phyloP scores from a whole-genome alignment of 2,113 vertebrate species.

The Monarcha castaneiventris region DNA sequence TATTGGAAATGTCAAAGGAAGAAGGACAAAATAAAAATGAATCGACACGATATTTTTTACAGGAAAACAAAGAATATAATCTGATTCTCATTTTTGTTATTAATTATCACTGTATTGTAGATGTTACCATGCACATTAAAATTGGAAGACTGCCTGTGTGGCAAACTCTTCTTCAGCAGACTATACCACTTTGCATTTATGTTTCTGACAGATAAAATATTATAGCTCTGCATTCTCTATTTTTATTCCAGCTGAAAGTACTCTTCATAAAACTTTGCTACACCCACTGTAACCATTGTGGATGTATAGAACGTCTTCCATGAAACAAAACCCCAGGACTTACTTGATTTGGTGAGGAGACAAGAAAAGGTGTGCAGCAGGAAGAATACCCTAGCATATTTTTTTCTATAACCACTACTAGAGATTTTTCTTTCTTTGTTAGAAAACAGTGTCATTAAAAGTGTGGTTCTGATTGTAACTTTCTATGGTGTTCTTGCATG shows the following conservation, averaged over 20 bases:
- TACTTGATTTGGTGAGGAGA: not conserved
- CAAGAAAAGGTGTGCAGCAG: not conserved
- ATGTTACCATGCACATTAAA: not conserved
- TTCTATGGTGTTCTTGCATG: not conserved
- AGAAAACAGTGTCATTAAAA: not conserved
- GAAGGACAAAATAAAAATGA: not conserved
- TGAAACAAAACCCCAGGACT: not conserved
- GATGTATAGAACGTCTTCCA: not conserved
- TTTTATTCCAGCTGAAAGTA: not conserved
- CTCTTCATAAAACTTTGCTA: not conserved
- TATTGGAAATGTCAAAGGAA: not conserved
- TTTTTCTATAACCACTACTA: not conserved
- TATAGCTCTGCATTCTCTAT: not conserved
- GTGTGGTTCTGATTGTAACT: not conserved
- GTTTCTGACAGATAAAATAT: not conserved
- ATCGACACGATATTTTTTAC: rapidly evolving
- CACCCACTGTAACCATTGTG: not conserved
- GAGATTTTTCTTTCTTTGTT: not conserved
- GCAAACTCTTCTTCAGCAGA: not conserved
- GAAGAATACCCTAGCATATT: not conserved
- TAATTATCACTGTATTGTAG: not conserved
- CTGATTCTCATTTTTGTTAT: not conserved
- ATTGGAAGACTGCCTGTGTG: not conserved
- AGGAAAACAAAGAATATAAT: not conserved
- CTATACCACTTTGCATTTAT: not conserved